Conservation (phyloP, 1,140 invertebrate species). For the Drosophila miranda region DNA sequence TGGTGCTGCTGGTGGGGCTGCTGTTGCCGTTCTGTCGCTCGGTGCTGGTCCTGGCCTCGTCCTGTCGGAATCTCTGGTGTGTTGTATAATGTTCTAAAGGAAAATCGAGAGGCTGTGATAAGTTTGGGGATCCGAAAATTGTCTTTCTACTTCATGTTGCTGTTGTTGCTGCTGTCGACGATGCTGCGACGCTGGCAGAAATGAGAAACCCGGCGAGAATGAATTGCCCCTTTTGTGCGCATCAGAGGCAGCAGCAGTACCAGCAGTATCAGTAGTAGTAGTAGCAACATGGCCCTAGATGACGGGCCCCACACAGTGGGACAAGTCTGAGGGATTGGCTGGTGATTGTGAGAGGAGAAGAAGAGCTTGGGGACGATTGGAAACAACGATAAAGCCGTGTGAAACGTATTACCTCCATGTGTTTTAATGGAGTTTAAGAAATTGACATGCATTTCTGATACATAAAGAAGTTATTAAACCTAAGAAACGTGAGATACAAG, state of each 20-base stretch:
- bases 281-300: conserved; percentile 43
- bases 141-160: conserved; percentile 69
- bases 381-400: too few relatives aligned
- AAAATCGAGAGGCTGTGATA: conserved; percentile 82
- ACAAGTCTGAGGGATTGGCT: not conserved
- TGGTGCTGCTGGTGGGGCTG: conserved; percentile 21
- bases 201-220: conserved; percentile 75
- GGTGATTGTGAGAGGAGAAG: not conserved
- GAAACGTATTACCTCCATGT: too few relatives aligned
- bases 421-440: too few relatives aligned
- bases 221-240: conserved; percentile 80
- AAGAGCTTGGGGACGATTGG: too few relatives aligned
- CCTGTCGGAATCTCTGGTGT: conserved; percentile 71
- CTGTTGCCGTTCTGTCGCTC: not conserved
- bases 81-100: conserved; percentile 82
- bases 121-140: conserved; percentile 82
- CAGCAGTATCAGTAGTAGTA: not conserved
- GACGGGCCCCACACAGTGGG: conserved; percentile 57
- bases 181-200: conserved; percentile 29
- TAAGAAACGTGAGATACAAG: too few relatives aligned
- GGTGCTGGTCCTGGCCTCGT: conserved; percentile 33
- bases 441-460: too few relatives aligned
- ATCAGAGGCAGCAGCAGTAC: conserved; percentile 53
- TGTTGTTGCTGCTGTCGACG: conserved; percentile 21
- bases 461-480: too few relatives aligned